Evolutionary conservation across 2,113 vertebrate genomes (phyloP), one percentile per base, ranked within the genome.

Genomic region (Pituophis catenifer): DNA sequence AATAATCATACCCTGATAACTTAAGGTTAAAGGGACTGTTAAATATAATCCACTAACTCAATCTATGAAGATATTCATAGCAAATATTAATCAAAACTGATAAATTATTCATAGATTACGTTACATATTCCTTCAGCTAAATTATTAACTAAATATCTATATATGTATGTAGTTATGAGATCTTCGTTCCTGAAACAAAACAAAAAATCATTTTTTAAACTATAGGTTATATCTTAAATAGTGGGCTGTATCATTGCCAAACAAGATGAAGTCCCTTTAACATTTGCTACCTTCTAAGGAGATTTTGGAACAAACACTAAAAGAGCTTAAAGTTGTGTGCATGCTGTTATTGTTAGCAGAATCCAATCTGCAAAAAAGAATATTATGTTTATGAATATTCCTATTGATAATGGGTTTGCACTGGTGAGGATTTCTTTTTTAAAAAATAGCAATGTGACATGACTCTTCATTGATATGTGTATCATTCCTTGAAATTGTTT

Each of bases 21-120:
- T 98, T 98, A 98, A 98, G 98, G 99, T 99, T 99, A 99, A 99
- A 99, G 99, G 99, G 99, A 99, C 99, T 99, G 98, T 99, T 98
- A 99, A 99, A 99, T 99, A 98, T 98, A 98, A 98, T 98, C 97
- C 97, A 98, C 98, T 99, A 99, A 99, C 98, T 97, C 98, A 98
- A 98, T 98, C 97, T 98, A 98, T 97, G 98, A 98, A 98, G 98
- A 97, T 97, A 98, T 98, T 98, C 97, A 97, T 96, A 98, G 98
- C 97, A 98, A 98, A 98, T 97, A 97, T 99, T 99, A 99, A 98
- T 98, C 98, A 98, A 98, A 97, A 98, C 97, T 98, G 98, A 99
- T 99, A 99, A 99, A 99, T 98, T 97, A 97, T 99, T 99, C 96
- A 97, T 98, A 98, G 98, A 98, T 97, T 97, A 97, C 97, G 95